Evolutionary conservation across 2,888 invertebrate species (phyloP).

Genomic region (Germaria angustata): DNA sequence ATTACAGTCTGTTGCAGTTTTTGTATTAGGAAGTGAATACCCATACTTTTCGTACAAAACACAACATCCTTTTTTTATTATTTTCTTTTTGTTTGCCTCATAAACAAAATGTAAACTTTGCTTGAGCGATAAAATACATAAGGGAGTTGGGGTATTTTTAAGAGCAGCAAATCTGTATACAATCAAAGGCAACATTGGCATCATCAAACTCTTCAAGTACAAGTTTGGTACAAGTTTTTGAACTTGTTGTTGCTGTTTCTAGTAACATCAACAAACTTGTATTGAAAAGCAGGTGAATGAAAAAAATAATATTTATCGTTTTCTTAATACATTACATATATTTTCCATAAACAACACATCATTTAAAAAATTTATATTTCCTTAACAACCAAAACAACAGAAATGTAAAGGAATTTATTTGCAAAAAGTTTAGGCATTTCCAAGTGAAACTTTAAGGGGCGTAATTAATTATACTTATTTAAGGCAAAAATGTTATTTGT

Average conservation of each 20-base stretch:
- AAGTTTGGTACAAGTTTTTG: slow-evolving; percentile 45
- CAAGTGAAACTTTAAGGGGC: too few relatives aligned
- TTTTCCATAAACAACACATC: slow-evolving; percentile 24
- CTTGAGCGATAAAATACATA: not conserved
- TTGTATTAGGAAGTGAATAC: not conserved
- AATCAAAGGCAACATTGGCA: too few relatives aligned
- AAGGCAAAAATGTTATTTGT: too few relatives aligned
- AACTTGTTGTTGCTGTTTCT: too few relatives aligned
- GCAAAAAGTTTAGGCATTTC: too few relatives aligned
- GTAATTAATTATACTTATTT: too few relatives aligned
- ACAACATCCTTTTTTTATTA: not conserved
- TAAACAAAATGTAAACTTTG: slow-evolving; percentile 3
- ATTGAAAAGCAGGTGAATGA: slow-evolving; percentile 47
- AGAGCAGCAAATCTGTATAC: too few relatives aligned
- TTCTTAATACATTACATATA: not conserved
- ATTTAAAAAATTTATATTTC: slow-evolving; percentile 18
- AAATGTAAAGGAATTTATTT: slow-evolving; percentile 8
- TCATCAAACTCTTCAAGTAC: slow-evolving; percentile 44
- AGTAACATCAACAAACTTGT: slow-evolving; percentile 47
- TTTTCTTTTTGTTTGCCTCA: not conserved
- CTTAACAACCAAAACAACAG: slow-evolving; percentile 10
- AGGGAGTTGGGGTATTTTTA: not conserved
- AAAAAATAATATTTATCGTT: not conserved
- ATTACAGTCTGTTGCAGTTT: not conserved
- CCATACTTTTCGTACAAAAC: not conserved